Percentiles rank a stretch among this genome's conserved stretches.
Evolutionary conservation across 2,888 invertebrate species (phyloP).

Genomic region (Leptothorax acervorum): DNA sequence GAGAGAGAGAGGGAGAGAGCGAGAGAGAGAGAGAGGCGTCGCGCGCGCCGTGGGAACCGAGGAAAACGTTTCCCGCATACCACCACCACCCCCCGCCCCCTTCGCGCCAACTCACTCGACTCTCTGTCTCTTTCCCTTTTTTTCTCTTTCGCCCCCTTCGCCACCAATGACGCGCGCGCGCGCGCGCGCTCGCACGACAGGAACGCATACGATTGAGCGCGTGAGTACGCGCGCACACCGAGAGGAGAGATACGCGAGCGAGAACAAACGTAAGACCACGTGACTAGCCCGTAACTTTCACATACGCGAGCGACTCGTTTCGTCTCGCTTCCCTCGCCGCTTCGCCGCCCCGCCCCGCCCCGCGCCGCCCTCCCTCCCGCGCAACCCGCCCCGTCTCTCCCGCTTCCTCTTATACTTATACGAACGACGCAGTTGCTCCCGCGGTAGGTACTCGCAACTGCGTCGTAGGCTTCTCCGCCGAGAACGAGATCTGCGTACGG

Average conservation of each 20-base stretch:
- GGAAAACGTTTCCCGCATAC: slow-evolving; percentile 85
- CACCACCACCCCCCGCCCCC: slow-evolving; percentile 67
- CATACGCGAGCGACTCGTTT: slow-evolving; percentile 59
- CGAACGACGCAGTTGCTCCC: slow-evolving; percentile 76
- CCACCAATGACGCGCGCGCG: slow-evolving; percentile 39
- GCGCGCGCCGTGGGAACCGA: slow-evolving; percentile 84
- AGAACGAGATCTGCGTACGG: slow-evolving; percentile 67
- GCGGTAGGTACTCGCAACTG: slow-evolving; percentile 74
- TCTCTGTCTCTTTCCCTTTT: slow-evolving; percentile 8
- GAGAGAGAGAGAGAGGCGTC: slow-evolving; percentile 74
- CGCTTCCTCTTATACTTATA: slow-evolving; percentile 70
- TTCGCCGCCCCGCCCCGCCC: neutral
- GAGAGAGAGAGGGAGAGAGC: slow-evolving; percentile 8
- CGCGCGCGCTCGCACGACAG: slow-evolving; percentile 23
- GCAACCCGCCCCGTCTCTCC: slow-evolving; percentile 24
- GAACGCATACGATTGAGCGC: slow-evolving; percentile 26
- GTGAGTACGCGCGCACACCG: slow-evolving; percentile 10
- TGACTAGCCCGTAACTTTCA: slow-evolving; percentile 72
- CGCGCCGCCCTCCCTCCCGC: neutral
- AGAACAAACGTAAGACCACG: slow-evolving; percentile 74
- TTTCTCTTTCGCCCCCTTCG: slow-evolving; percentile 37
- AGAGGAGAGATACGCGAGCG: slow-evolving; percentile 63
- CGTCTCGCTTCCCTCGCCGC: slow-evolving; percentile 38
- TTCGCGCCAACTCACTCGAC: slow-evolving; percentile 52
- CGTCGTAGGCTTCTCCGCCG: slow-evolving; percentile 71